phyloP scores from a whole-genome alignment of 2,888 invertebrate genomes.

The Orthosia gracilis region DNA sequence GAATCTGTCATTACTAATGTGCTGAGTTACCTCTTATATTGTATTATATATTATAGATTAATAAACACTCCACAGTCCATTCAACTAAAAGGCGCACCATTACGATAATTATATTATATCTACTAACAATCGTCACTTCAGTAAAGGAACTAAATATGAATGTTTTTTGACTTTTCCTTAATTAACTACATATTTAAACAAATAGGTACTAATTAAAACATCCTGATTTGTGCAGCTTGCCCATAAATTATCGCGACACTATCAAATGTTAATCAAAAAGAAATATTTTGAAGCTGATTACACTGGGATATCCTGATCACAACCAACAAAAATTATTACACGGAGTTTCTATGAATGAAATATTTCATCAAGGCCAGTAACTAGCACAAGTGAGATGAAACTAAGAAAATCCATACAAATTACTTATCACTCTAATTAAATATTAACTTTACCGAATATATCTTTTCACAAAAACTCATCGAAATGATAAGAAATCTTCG shows the following conservation, averaged over 20 bases:
- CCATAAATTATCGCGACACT: background rate
- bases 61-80: slow-evolving; percentile 26
- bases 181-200: no score
- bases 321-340: background rate
- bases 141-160: background rate
- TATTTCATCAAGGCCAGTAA: background rate
- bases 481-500: slow-evolving; percentile 40
- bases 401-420: background rate
- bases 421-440: slow-evolving; percentile 43
- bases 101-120: background rate
- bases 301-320: slow-evolving; percentile 3
- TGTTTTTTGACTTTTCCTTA: slow-evolving; percentile 3
- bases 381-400: slow-evolving; percentile 11
- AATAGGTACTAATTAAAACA: slow-evolving; percentile 3
- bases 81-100: slow-evolving; percentile 9
- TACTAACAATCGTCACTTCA: background rate
- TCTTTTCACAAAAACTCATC: slow-evolving; percentile 53
- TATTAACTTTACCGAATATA: slow-evolving; percentile 52
- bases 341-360: slow-evolving; percentile 1
- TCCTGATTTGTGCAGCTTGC: background rate
- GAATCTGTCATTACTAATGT: background rate
- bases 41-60: background rate
- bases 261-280: slow-evolving; percentile 5
- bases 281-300: background rate
- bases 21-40: background rate